Evolutionary conservation across 2,113 vertebrate species (phyloP).

Genomic region (Aegotheles bennettii): DNA sequence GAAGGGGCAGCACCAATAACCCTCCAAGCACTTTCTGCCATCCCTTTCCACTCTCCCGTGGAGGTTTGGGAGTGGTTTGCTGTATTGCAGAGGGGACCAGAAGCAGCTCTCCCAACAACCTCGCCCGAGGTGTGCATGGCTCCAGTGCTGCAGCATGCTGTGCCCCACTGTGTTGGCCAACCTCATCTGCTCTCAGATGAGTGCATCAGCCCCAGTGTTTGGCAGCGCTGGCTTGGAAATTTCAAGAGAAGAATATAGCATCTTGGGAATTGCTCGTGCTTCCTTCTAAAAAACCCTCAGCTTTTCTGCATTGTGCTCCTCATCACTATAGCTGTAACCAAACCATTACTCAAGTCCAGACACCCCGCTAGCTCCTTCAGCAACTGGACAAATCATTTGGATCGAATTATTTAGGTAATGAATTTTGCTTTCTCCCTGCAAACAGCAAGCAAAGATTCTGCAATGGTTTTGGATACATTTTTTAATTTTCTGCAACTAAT

Average conservation of each 20-base stretch:
- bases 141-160: fast-evolving
- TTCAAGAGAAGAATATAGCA: neutral
- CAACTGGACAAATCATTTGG: conserved; percentile 26
- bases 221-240: neutral
- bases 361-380: conserved; percentile 22
- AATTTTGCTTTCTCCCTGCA: neutral
- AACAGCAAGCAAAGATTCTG: neutral
- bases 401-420: conserved; percentile 7
- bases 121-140: fast-evolving
- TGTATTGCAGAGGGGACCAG: neutral
- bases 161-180: neutral
- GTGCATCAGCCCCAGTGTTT: fast-evolving
- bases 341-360: neutral
- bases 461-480: neutral
- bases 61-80: neutral
- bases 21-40: fast-evolving
- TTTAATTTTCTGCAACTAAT: conserved; percentile 32
- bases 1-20: neutral
- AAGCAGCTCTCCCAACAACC: neutral
- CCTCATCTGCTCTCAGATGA: neutral
- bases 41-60: neutral
- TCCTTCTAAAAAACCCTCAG: neutral
- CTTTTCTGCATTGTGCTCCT: neutral
- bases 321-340: neutral
- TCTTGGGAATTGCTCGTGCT: neutral